These are phyloP conservation scores for Zeugodacus cucurbitae DNA, from an alignment of 1,140 invertebrate species.

Conservation along the genomic window DNA sequence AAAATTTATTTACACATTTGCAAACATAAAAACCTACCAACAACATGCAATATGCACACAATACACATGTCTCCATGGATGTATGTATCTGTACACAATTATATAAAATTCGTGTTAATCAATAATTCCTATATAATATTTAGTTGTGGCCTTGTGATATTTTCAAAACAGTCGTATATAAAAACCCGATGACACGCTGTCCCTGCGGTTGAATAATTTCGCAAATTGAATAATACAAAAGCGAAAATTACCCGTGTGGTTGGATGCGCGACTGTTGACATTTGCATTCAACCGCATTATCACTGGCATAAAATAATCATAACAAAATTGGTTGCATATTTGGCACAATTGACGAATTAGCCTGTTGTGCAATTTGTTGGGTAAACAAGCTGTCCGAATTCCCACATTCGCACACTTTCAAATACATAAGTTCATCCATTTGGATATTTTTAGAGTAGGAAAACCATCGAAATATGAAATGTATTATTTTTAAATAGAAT, in stretches of 20 bases:
- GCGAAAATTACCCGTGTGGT: neutral
- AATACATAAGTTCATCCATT: neutral
- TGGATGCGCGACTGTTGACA: neutral
- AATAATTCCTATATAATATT: neutral
- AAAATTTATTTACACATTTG: neutral
- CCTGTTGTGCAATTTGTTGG: neutral
- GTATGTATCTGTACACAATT: neutral
- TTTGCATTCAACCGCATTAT: neutral
- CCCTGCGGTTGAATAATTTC: constrained; percentile 16
- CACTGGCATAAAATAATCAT: neutral
- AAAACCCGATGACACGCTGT: neutral
- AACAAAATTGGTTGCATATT: neutral
- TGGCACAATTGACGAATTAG: neutral
- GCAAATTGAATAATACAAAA: constrained; percentile 21
- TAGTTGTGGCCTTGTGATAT: neutral
- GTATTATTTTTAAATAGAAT: too few relatives aligned
- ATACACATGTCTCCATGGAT: neutral
- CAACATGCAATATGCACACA: neutral
- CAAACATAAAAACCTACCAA: too few relatives aligned
- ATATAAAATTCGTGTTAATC: neutral
- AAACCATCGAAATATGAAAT: too few relatives aligned
- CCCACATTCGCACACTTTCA: neutral
- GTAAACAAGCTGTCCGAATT: neutral
- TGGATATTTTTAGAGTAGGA: too few relatives aligned
- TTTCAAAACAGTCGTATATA: neutral